A percentile compares a stretch with the other conserved stretches of the same genome.
phyloP scores from a whole-genome alignment of 2,888 invertebrate species.

The Bugulina stolonifera region DNA sequence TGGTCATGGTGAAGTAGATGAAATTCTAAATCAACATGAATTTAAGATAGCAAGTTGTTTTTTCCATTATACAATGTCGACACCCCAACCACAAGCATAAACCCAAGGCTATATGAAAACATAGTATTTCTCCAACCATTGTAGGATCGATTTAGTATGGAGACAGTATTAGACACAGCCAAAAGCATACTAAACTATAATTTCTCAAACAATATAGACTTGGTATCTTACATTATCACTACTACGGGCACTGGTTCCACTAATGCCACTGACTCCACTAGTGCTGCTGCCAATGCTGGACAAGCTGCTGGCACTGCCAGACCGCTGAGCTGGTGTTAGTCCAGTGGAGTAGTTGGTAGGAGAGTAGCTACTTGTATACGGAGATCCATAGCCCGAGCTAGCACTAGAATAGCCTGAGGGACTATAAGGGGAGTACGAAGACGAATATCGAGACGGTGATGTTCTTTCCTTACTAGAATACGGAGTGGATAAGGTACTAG shows the following conservation, averaged over 20 bases:
- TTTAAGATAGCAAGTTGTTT: too few relatives aligned
- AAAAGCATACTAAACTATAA: too few relatives aligned
- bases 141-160: too few relatives aligned
- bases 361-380: background rate
- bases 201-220: too few relatives aligned
- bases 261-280: slow-evolving; percentile 9
- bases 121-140: too few relatives aligned
- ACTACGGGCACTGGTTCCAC: background rate
- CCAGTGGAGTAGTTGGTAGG: background rate
- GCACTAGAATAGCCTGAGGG: background rate
- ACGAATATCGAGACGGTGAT: slow-evolving; percentile 6
- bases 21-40: too few relatives aligned
- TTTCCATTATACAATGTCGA: too few relatives aligned
- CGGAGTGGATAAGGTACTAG: background rate
- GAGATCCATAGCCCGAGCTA: background rate
- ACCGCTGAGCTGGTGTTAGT: slow-evolving; percentile 31
- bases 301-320: slow-evolving; percentile 45
- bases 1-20: too few relatives aligned
- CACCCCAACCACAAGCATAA: too few relatives aligned
- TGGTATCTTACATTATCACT: background rate
- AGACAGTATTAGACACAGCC: too few relatives aligned
- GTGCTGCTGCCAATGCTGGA: slow-evolving; percentile 30
- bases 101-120: too few relatives aligned
- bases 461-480: background rate
- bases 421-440: background rate